A percentile compares a stretch with the other conserved stretches of the same genome.
phyloP scores from a whole-genome alignment of 2,888 invertebrate genomes.

The Neria commutata region DNA sequence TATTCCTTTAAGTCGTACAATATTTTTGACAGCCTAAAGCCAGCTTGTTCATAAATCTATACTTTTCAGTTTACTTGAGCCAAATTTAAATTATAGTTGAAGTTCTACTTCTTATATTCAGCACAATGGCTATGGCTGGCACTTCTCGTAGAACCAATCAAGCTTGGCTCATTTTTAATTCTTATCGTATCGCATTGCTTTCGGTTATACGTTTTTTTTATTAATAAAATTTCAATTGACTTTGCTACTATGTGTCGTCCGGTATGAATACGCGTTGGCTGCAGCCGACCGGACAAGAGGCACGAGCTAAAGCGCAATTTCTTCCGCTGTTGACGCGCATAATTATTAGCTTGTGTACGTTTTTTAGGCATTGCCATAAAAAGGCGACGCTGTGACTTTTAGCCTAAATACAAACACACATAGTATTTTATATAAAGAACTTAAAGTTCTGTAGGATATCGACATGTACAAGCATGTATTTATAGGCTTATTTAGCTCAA shows the following conservation, averaged over 20 bases:
- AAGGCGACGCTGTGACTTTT: neutral
- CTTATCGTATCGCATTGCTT: neutral
- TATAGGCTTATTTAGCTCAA: no score
- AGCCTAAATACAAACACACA: no score
- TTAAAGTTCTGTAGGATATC: no score
- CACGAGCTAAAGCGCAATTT: slow-evolving; percentile 11
- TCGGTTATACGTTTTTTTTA: neutral
- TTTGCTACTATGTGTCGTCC: neutral
- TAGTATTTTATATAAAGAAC: no score
- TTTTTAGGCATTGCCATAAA: neutral
- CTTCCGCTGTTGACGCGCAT: slow-evolving; percentile 18
- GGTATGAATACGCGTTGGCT: neutral
- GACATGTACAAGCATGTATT: no score
- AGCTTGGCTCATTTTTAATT: slow-evolving; percentile 11
- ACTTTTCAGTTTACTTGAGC: no score
- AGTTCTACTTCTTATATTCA: neutral
- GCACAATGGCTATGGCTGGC: no score
- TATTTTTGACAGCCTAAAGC: no score
- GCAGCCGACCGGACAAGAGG: slow-evolving; percentile 9
- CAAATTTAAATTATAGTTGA: neutral
- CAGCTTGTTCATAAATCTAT: no score
- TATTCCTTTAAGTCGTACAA: no score
- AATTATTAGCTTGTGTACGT: no score
- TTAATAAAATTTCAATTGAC: neutral
- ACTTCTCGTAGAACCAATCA: no score